Base-by-base conservation (phyloP, 1,140 invertebrate species). In the Magallana ariakensis region DNA sequence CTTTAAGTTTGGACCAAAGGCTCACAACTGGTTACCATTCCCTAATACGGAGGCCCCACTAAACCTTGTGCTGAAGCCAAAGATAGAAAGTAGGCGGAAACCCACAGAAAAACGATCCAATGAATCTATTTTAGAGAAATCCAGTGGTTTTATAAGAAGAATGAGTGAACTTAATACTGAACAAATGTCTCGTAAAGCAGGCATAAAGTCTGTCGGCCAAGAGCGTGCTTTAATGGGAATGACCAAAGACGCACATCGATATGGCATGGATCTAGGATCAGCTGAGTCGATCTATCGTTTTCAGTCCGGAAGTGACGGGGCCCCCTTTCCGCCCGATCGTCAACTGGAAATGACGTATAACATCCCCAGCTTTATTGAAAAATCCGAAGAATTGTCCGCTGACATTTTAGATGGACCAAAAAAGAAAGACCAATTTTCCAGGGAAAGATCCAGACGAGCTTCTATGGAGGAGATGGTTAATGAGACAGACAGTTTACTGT, bases 1-100 rank as follows among this genome's bases (percentile, higher is more conserved):
- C 85, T 95, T 95, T 91, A 95, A 95, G 84, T 95, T 95, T 90
- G 95, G 95, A 5, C 90, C 92, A 80, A 92, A 92, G 86, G 89
- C 92, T 9, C 86, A 90, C 57, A 90, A 91, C 8, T 93, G 93
- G 93, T 86, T 19, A 56, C 62, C 80, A 4, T 70, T 70, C 26
- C 62, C 62, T 22, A 70, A 70, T 19, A 70, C 26, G 62, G 62
- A 70, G 22, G 26, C 19, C 11, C 62, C 62, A 3, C 22, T 70
- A 22, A 70, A 70, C 62, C 62, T 70, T 22, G 62, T 70, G 16
- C 80, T 55, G 7, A 81, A 81, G 13, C 54, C 54, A 54, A 81
- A 53, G n/a, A 81, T 46, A n/a, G 80, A 81, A 54, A 53, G 54
- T n/a, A 55, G 16, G 53, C 80, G 80, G 15, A 81, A 16, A 54